Conservation (phyloP, 1,140 invertebrate genomes). For the Hylaeus anthracinus region DNA sequence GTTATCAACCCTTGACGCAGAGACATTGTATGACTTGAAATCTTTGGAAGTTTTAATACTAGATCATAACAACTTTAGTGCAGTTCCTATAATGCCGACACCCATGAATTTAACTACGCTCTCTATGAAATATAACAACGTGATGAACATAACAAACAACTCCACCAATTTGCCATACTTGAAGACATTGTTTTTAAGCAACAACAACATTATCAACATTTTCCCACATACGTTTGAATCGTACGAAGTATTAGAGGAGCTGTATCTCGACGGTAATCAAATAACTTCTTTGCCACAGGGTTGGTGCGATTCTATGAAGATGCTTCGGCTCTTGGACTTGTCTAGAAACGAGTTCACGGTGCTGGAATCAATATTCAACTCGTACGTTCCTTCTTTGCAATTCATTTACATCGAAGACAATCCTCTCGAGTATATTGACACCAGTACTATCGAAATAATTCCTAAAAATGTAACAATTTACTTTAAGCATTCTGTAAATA, state of each 20-base stretch:
- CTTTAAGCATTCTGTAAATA: neutral
- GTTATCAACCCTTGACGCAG: accelerated
- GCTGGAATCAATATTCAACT: neutral
- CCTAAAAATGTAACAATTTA: constrained; percentile 3
- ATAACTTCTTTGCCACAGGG: neutral
- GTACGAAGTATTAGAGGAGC: neutral
- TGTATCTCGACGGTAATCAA: constrained; percentile 3
- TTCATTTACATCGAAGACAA: neutral
- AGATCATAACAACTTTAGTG: neutral
- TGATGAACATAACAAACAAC: neutral
- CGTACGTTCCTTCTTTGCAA: accelerated
- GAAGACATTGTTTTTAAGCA: neutral
- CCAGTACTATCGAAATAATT: accelerated
- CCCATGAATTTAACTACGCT: neutral
- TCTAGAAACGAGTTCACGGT: neutral
- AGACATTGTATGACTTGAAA: neutral
- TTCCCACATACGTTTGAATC: neutral
- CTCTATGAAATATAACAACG: neutral
- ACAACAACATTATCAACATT: neutral
- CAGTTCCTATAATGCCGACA: accelerated
- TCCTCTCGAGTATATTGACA: neutral
- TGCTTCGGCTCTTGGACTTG: constrained; percentile 1
- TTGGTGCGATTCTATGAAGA: neutral
- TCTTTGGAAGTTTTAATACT: neutral
- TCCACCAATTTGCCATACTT: neutral